Evolutionary conservation across 2,113 vertebrate genomes (phyloP), one percentile per base, ranked within the genome.

Genomic region (Gymnorhina tibicen): DNA sequence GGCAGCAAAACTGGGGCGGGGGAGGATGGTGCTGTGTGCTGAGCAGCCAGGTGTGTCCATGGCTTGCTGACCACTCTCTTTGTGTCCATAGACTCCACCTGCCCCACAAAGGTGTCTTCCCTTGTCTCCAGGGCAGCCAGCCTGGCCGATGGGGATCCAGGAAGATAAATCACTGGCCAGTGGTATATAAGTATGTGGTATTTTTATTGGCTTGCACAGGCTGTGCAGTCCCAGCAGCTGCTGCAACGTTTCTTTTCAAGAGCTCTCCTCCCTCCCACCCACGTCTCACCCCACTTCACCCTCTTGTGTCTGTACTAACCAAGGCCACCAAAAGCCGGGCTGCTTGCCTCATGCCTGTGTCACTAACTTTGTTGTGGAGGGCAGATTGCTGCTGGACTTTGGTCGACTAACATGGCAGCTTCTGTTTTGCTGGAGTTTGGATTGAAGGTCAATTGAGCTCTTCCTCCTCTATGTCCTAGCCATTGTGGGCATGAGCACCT

Each of bases 141-240:
- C 95, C 90, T 13, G 0, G 72, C 81, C 82, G 63, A 79, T 96
- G 96, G 91, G 95, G 94, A 94, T 89, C 95, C 95, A 91, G 93
- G 89, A 98, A 91, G 97, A 97, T 97, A 97, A 98, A 95, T 91
- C 97, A 97, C 96, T 64, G 83, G 60, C 95, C 95, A 16, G 93
- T 79, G 46, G 93, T 97, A 75, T 97, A 98, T 98, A 98, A 98
- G 97, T 98, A 97, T 6, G 96, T 97, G 92, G 93, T 82, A 59
- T 93, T 96, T 97, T 96, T 94, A 53, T 89, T 95, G 91, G 78
- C 85, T 96, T 96, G 91, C 70, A 63, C 85, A 76, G 89, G 93
- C 95, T 91, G 83, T 93, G 87, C 91, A 73, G 86, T 93, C 72
- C 66, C 85, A 84, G 85, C 91, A 95, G 75, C 94, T 97, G 95